phyloP scores from a whole-genome alignment of 2,888 invertebrate genomes.

The Drosophila anomalata region DNA sequence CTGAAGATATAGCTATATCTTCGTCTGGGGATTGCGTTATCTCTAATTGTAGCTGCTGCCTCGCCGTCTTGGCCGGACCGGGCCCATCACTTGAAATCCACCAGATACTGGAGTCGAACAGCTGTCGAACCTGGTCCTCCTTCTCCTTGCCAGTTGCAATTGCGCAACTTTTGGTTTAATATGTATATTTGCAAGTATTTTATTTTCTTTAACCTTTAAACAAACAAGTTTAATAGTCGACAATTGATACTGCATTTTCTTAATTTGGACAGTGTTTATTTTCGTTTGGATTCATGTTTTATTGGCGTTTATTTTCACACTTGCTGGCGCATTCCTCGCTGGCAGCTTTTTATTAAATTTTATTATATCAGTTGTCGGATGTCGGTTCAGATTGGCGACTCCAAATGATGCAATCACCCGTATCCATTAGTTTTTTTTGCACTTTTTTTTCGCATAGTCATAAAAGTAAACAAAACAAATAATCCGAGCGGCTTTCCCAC shows the following conservation, averaged over 20 bases:
- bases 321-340: constrained; percentile 28
- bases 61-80: constrained; percentile 14
- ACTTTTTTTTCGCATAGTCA: constrained; percentile 27
- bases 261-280: constrained; percentile 17
- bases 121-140: constrained; percentile 22
- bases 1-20: constrained; percentile 35
- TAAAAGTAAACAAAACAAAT: constrained; percentile 15
- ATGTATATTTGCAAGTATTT: constrained; percentile 17
- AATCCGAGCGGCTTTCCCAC: constrained; percentile 20
- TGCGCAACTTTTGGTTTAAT: constrained; percentile 27
- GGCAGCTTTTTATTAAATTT: constrained; percentile 11
- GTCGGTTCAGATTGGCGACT: not conserved
- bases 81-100: constrained; percentile 18
- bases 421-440: constrained; percentile 3
- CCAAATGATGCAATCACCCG: constrained; percentile 31
- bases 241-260: not conserved
- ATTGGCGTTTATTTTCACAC: constrained; percentile 43
- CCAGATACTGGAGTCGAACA: constrained; percentile 10
- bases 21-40: constrained; percentile 36
- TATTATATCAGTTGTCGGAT: not conserved
- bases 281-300: constrained; percentile 23
- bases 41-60: constrained; percentile 35
- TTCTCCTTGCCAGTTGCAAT: constrained; percentile 3
- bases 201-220: constrained; percentile 18
- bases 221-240: constrained; percentile 30